Conservation (phyloP, 2,888 invertebrate species). For the Euproctis similis region DNA sequence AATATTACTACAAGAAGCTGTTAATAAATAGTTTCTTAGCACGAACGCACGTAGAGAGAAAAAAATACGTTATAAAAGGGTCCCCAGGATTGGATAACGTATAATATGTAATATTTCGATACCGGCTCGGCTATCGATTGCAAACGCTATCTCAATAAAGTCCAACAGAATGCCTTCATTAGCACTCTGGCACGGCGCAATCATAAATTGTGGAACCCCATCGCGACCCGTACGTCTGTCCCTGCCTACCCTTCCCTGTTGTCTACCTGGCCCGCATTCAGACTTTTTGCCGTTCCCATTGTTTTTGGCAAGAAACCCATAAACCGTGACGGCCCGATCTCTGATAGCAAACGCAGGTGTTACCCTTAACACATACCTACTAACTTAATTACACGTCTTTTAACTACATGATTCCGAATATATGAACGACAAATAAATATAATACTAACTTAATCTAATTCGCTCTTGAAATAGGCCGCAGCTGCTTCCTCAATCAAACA, state of each 20-base stretch:
- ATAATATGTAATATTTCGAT: slow-evolving; percentile 64
- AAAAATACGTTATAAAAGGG: slow-evolving; percentile 53
- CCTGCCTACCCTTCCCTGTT: slow-evolving; percentile 45
- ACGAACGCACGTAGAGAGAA: slow-evolving; percentile 51
- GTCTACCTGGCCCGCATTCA: slow-evolving; percentile 58
- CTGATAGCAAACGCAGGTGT: slow-evolving; percentile 67
- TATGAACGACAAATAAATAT: no score
- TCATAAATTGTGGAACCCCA: slow-evolving; percentile 73
- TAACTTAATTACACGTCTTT: slow-evolving; percentile 58
- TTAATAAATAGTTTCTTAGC: slow-evolving; percentile 59
- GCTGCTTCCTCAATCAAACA: no score
- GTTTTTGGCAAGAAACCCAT: slow-evolving; percentile 65
- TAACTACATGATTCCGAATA: no score
- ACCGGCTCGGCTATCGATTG: slow-evolving; percentile 51
- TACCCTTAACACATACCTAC: slow-evolving; percentile 63
- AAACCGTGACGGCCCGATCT: slow-evolving; percentile 67
- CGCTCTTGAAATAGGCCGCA: slow-evolving; percentile 53
- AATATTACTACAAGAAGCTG: background rate
- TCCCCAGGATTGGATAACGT: slow-evolving; percentile 60
- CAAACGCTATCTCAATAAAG: slow-evolving; percentile 74
- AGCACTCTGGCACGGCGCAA: slow-evolving; percentile 71
- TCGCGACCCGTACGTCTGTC: slow-evolving; percentile 64
- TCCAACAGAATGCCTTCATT: slow-evolving; percentile 73
- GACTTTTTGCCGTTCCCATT: slow-evolving; percentile 70
- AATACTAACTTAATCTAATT: no score